phyloP scores from a whole-genome alignment of 2,888 invertebrate species.

The Lycia hirtaria region DNA sequence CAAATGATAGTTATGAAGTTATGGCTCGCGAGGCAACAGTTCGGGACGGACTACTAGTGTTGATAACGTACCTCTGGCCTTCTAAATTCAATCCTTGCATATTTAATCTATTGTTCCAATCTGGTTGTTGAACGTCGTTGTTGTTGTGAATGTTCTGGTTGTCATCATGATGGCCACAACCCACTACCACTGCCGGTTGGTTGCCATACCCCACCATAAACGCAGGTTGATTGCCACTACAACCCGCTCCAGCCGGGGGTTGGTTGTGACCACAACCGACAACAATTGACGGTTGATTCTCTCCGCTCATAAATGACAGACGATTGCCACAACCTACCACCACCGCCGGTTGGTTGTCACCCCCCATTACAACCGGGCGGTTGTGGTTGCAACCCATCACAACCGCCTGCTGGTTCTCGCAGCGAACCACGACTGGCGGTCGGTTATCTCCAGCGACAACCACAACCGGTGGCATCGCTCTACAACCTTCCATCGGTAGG shows the following conservation, averaged over 20 bases:
- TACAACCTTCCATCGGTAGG: too few species aligned
- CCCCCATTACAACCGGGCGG: neutral
- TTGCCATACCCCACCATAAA: neutral
- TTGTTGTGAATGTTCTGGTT: slow-evolving; percentile 16
- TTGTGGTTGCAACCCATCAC: neutral
- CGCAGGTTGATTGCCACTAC: neutral
- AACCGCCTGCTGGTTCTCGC: neutral
- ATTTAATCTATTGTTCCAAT: neutral
- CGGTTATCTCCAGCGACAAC: too few species aligned
- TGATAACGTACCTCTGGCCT: neutral
- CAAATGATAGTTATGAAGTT: too few species aligned
- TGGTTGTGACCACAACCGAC: neutral
- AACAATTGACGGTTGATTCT: neutral
- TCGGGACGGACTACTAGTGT: too few species aligned
- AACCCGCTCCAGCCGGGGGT: neutral
- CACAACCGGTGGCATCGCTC: too few species aligned
- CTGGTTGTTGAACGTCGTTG: slow-evolving; percentile 9
- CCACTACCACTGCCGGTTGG: neutral
- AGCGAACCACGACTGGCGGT: neutral
- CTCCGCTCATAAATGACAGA: neutral
- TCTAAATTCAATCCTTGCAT: neutral
- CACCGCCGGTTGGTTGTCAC: neutral
- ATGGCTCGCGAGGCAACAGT: too few species aligned
- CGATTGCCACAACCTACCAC: neutral
- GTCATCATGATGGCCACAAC: slow-evolving; percentile 2